A percentile compares a stretch with the other conserved stretches of the same genome.
Evolutionary conservation across 2,797 vertebrate genomes (phyloP).

Genomic region (Clarias pachynema): DNA sequence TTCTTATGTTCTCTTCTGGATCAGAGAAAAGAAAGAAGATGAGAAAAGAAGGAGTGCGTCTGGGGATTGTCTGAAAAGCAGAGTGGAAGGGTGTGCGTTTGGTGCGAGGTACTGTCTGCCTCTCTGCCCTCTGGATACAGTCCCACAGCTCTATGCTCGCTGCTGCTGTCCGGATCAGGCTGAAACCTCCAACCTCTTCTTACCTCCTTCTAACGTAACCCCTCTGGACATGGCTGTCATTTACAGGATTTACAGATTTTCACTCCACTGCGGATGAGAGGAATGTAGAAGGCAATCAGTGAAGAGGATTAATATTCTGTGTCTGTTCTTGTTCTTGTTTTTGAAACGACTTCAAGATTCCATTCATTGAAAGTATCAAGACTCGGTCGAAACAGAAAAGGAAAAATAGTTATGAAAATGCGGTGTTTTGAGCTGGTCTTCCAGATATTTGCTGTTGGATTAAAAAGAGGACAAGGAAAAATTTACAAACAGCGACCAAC

Average conservation of each 20-base stretch:
- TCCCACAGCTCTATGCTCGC: conserved; percentile 68
- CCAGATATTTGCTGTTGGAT: conserved; percentile 61
- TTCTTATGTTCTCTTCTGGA: conserved; percentile 62
- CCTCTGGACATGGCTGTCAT: conserved; percentile 58
- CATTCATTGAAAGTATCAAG: conserved; percentile 37
- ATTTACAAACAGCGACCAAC: conserved; percentile 59
- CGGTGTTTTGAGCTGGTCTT: conserved; percentile 28
- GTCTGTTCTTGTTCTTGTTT: conserved; percentile 63
- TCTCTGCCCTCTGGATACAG: conserved; percentile 78
- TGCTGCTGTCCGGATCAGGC: conserved; percentile 58
- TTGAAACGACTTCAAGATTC: conserved; percentile 36
- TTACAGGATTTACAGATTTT: conserved; percentile 56
- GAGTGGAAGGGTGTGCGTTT: conserved; percentile 57
- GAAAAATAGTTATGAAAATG: conserved; percentile 20
- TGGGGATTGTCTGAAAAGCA: conserved; percentile 68
- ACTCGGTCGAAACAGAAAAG: conserved; percentile 43
- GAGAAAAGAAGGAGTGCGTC: conserved; percentile 59
- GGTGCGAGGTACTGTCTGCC: conserved; percentile 73
- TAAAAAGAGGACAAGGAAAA: conserved; percentile 52
- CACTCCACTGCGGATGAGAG: conserved; percentile 63
- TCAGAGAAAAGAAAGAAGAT: conserved; percentile 44
- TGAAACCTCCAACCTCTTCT: conserved; percentile 28
- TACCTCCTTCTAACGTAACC: conserved; percentile 47
- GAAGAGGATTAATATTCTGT: conserved; percentile 57
- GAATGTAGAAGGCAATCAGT: conserved; percentile 52